These are phyloP conservation scores for Temnothorax longispinosus DNA, from an alignment of 1,140 invertebrate species.

Conservation along the genomic window DNA sequence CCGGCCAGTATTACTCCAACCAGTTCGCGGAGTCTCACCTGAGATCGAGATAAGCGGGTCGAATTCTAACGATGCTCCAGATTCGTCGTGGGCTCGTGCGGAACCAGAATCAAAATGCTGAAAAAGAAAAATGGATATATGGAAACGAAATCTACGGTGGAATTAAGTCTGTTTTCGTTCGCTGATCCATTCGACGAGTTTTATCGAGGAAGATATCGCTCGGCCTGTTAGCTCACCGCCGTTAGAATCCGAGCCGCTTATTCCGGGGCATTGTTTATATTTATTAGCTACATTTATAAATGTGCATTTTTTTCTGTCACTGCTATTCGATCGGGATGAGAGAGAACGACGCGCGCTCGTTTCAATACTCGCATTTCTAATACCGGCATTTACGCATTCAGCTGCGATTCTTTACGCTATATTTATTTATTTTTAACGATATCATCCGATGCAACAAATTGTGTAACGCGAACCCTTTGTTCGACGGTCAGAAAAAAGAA, in stretches of 20 bases:
- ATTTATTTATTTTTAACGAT: background rate
- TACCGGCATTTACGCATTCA: slow-evolving; percentile 1
- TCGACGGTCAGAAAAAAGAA: background rate
- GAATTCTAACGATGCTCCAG: background rate
- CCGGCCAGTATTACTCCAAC: slow-evolving; percentile 62
- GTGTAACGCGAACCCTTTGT: background rate
- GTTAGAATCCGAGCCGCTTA: slow-evolving; percentile 57
- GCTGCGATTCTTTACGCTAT: background rate
- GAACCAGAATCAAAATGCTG: background rate
- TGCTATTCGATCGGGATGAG: slow-evolving; percentile 60
- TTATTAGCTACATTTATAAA: too few species aligned
- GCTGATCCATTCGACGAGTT: background rate
- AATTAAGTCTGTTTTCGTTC: background rate
- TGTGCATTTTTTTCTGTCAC: slow-evolving; percentile 55
- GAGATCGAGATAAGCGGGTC: slow-evolving; percentile 1
- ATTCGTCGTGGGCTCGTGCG: background rate
- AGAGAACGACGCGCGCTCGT: background rate
- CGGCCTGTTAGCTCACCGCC: background rate
- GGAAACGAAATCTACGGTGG: background rate
- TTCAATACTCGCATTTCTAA: background rate
- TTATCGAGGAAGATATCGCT: background rate
- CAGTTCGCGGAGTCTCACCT: slow-evolving; percentile 59
- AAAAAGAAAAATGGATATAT: background rate
- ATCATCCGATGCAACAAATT: background rate
- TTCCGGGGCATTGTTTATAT: background rate